Evolutionary conservation across 2,888 invertebrate species (phyloP), one percentile per base, ranked within the genome.

Genomic region (Gastrophysa polygoni): DNA sequence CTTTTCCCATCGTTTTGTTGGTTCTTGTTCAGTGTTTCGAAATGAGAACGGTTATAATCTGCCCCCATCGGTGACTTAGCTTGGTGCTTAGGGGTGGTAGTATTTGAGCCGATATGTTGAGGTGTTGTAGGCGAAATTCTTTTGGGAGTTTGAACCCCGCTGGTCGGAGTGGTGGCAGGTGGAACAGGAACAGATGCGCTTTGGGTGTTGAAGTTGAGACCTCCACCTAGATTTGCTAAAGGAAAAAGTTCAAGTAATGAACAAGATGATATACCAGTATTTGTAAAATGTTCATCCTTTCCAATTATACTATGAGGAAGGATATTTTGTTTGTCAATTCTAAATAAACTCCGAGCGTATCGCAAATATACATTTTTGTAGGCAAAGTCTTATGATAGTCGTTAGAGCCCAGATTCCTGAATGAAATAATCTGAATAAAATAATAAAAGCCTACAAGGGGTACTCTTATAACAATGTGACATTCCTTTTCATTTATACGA

Each of bases 11-110:
- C 69, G 29, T 67, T 68, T 78, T 10, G 67, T 58, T 50, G 65
- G 29, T 70, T 75, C 47, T 74, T 75, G 52, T 73, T 73, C 8
- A 85, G 79, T 10, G 85, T 80, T 71, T 91, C 91, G 76, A 92
- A 92, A 78, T 92, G 88, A 1, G 88, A 85, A 68, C 92, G 86
- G 75, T 88, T 92, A 76, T 77, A 77, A 77, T 88, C 88, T 0
- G 88, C 82, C 38, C 77, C 70, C 21, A 77, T 72, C 18, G 83
- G 83, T 18, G 83, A 82, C 69, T 79, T 82, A 10, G 78, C 78
- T 63, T 80, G 82, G 57, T 75, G 76, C 60, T 73, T 73, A 4
- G 77, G 76, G 28, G 75, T 74, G 6, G 69, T 59, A 18, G 71
- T 46, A 16, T 67, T 60, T 7, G 65, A 44, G n/a, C 67, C 61